These are phyloP conservation scores for Tenthredo livida DNA, from an alignment of 2,888 invertebrate genomes.

Conservation along the genomic window DNA sequence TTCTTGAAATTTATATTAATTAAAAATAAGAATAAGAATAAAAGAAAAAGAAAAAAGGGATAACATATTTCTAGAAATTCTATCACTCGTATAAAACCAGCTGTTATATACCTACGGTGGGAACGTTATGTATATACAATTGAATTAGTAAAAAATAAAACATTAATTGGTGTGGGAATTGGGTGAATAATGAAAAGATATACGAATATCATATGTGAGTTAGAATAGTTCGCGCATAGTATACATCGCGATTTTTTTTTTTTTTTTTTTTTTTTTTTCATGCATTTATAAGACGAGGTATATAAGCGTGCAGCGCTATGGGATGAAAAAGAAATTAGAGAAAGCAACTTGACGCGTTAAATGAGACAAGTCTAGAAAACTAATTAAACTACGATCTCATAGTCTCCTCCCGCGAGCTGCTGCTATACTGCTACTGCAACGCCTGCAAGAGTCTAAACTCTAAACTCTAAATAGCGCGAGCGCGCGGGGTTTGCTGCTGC, in stretches of 20 bases:
- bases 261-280: too few relatives aligned
- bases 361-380: constrained; percentile 60
- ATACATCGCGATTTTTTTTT: too few relatives aligned
- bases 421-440: too few relatives aligned
- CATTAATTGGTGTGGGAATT: background rate
- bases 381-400: constrained; percentile 61
- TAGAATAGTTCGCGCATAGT: too few relatives aligned
- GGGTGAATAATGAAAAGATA: background rate
- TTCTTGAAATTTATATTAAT: background rate
- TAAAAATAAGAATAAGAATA: background rate
- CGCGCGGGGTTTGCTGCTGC: constrained; percentile 36
- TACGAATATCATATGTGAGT: too few relatives aligned
- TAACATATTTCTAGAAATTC: background rate
- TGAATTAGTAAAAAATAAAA: background rate
- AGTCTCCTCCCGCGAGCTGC: background rate
- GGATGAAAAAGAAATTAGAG: constrained; percentile 19
- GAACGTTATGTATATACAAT: background rate
- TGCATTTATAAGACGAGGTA: background rate
- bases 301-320: background rate
- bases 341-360: constrained; percentile 7
- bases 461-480: constrained; percentile 51
- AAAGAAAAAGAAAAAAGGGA: background rate
- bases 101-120: background rate
- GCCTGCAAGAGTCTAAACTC: constrained; percentile 14
- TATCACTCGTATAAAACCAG: background rate